These are phyloP conservation scores for Nomada fucata DNA, from an alignment of 2,888 invertebrate genomes.

Conservation along the genomic window DNA sequence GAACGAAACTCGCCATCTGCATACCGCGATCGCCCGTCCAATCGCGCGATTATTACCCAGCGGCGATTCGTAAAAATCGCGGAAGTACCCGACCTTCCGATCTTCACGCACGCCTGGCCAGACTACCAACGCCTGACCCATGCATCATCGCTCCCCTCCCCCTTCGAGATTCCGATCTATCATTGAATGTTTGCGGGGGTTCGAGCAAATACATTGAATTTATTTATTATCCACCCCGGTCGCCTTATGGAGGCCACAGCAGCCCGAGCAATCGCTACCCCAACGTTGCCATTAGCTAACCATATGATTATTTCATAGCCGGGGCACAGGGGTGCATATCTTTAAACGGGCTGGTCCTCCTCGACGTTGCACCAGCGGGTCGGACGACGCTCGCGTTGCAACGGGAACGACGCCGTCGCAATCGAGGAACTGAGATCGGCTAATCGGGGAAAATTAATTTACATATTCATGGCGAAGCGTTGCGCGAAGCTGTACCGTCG, in stretches of 20 bases:
- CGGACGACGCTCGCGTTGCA: slow-evolving; percentile 60
- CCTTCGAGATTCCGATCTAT: slow-evolving; percentile 81
- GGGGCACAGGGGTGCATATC: slow-evolving; percentile 79
- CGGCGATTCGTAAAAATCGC: slow-evolving; percentile 50
- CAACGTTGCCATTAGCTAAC: slow-evolving; percentile 83
- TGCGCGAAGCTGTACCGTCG: slow-evolving; percentile 21
- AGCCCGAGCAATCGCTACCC: slow-evolving; percentile 80
- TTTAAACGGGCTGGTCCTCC: slow-evolving; percentile 58
- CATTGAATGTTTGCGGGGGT: slow-evolving; percentile 83
- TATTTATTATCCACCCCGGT: slow-evolving; percentile 81
- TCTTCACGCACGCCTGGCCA: slow-evolving; percentile 68
- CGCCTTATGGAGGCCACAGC: slow-evolving; percentile 66
- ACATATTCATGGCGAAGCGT: slow-evolving; percentile 42
- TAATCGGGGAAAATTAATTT: slow-evolving; percentile 55
- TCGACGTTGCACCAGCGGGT: slow-evolving; percentile 50
- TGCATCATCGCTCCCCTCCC: slow-evolving; percentile 60
- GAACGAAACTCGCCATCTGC: slow-evolving; percentile 26
- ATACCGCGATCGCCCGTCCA: slow-evolving; percentile 3
- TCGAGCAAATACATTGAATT: slow-evolving; percentile 83
- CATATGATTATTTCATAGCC: slow-evolving; percentile 84
- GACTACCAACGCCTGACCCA: slow-evolving; percentile 13
- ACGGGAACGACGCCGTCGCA: slow-evolving; percentile 24
- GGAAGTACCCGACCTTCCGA: slow-evolving; percentile 64
- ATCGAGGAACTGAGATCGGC: slow-evolving; percentile 38
- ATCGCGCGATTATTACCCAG: slow-evolving; percentile 12